Percentiles rank a stretch among this genome's conserved stretches.
Conservation (phyloP, 2,797 vertebrate species). For the Brachymystax lenok region DNA sequence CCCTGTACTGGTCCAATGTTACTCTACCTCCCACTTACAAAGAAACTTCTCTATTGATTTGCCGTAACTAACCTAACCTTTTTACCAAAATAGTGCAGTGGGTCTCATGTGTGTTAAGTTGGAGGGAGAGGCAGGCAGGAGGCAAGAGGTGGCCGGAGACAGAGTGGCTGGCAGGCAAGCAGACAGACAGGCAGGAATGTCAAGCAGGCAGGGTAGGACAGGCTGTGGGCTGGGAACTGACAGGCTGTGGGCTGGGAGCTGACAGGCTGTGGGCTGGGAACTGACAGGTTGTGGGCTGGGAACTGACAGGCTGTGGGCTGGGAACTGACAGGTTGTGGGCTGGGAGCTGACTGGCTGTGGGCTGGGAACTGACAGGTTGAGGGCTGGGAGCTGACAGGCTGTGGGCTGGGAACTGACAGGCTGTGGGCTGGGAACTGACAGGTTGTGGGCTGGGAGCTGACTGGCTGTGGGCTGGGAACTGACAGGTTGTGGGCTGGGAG, state of each 20-base stretch:
- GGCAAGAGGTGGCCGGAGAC: conserved; percentile 1
- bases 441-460: conserved; percentile 28
- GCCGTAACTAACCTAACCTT: conserved; percentile 62
- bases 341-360: conserved; percentile 40
- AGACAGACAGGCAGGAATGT: conserved; percentile 46
- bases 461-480: conserved; percentile 34
- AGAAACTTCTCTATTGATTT: conserved; percentile 65
- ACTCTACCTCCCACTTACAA: conserved; percentile 15
- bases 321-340: background rate
- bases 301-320: conserved; percentile 37
- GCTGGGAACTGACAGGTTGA: conserved; percentile 39
- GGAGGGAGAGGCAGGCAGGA: conserved; percentile 15
- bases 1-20: background rate
- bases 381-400: background rate
- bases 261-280: conserved; percentile 35
- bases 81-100: conserved; percentile 61
- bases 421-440: background rate
- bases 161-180: background rate
- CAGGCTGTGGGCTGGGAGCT: conserved; percentile 35
- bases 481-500: conserved; percentile 20
- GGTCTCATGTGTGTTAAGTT: conserved; percentile 45
- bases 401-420: conserved; percentile 39
- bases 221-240: conserved; percentile 40
- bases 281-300: conserved; percentile 35
- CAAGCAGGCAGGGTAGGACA: conserved; percentile 5